A percentile compares a stretch with the other conserved stretches of the same genome.
phyloP scores from a whole-genome alignment of 1,140 invertebrate species.

The Caligus rogercresseyi region DNA sequence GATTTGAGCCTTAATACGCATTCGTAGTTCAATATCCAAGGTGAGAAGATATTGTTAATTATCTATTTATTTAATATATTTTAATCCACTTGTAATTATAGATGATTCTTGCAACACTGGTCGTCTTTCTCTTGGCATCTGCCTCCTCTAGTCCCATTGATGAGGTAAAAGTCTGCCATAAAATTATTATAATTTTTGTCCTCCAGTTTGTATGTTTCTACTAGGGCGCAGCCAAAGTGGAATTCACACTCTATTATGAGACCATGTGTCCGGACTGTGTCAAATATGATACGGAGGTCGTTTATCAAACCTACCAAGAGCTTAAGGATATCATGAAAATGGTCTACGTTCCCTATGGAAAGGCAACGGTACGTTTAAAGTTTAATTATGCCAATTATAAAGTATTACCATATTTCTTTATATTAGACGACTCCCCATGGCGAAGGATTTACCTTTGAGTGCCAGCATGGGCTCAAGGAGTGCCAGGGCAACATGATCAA shows the following conservation, averaged over 20 bases:
- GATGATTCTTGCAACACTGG: no score
- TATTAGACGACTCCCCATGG: slow-evolving; percentile 1
- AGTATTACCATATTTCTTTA: not conserved
- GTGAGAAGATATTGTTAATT: no score
- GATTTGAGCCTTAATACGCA: no score
- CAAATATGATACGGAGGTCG: slow-evolving; percentile 56
- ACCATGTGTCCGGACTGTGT: slow-evolving; percentile 76
- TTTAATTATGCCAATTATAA: not conserved
- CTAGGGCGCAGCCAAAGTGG: slow-evolving; percentile 25
- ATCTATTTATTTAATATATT: no score
- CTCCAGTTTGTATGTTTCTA: no score
- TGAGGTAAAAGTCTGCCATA: no score
- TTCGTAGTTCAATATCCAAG: no score
- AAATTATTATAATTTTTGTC: no score
- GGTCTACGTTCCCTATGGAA: slow-evolving; percentile 59
- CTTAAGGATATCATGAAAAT: slow-evolving; percentile 31
- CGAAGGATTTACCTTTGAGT: slow-evolving; percentile 40
- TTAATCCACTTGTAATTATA: no score
- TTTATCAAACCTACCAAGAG: slow-evolving; percentile 40
- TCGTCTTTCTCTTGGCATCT: no score
- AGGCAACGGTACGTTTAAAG: slow-evolving; percentile 49
- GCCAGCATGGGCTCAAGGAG: slow-evolving; percentile 63
- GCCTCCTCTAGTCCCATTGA: no score
- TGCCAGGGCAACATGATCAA: slow-evolving; percentile 72
- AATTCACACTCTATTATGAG: slow-evolving; percentile 71